phyloP scores from a whole-genome alignment of 1,140 invertebrate species.

The Coboldia fuscipes region DNA sequence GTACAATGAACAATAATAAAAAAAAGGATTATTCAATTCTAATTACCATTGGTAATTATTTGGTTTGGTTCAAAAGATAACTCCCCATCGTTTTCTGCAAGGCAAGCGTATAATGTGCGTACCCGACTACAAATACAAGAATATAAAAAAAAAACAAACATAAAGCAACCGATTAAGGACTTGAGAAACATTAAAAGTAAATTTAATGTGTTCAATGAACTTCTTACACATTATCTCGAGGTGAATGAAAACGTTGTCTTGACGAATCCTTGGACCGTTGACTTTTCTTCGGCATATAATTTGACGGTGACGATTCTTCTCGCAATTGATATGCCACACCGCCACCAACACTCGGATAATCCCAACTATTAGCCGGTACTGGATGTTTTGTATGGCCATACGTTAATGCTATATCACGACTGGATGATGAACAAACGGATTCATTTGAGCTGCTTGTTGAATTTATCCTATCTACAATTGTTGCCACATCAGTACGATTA shows the following conservation, averaged over 20 bases:
- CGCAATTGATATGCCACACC: neutral
- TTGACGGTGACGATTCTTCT: neutral
- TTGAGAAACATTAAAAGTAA: too few species aligned
- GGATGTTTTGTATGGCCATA: neutral
- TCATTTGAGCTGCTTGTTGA: constrained; percentile 49
- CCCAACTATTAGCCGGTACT: constrained; percentile 3
- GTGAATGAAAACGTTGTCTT: neutral
- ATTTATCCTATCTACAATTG: constrained; percentile 12
- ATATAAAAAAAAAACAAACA: constrained; percentile 2
- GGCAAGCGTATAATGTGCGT: constrained; percentile 81
- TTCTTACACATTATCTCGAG: constrained; percentile 2
- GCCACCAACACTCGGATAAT: neutral
- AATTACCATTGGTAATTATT: constrained; percentile 91
- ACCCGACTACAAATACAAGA: constrained; percentile 37
- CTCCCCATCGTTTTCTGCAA: constrained; percentile 90
- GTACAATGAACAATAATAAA: neutral
- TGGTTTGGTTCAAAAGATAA: constrained; percentile 96
- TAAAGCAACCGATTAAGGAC: too few species aligned
- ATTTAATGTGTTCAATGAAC: neutral
- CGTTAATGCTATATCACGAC: constrained; percentile 14
- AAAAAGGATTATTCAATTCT: too few species aligned
- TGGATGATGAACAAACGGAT: constrained; percentile 40
- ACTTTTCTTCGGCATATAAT: constrained; percentile 19
- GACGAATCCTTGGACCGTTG: constrained; percentile 18
- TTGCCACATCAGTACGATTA: too few species aligned